Percentiles rank a stretch among this genome's conserved stretches.
phyloP scores from a whole-genome alignment of 2,888 invertebrate genomes.

The Epistrophella euchroma region DNA sequence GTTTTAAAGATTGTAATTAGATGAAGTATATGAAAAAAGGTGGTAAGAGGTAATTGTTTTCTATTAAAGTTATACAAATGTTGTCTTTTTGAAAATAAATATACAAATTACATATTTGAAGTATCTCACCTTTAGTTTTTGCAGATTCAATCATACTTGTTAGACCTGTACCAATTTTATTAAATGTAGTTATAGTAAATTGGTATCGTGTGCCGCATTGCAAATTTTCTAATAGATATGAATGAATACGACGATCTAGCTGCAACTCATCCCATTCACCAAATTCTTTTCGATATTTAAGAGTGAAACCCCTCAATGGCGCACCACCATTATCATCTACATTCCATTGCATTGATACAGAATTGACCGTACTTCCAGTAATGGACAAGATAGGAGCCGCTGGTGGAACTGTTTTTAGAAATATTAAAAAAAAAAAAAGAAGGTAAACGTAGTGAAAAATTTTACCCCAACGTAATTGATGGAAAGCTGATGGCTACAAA shows the following conservation, averaged over 20 bases:
- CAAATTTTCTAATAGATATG: conserved; percentile 89
- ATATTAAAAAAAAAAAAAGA: background rate
- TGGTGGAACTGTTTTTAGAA: conserved; percentile 84
- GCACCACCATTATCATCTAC: conserved; percentile 85
- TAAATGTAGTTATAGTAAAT: conserved; percentile 90
- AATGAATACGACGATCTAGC: conserved; percentile 85
- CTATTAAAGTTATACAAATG: too few species aligned
- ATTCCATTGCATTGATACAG: conserved; percentile 85
- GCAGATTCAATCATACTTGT: conserved; percentile 88
- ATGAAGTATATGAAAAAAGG: too few species aligned
- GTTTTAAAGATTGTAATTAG: too few species aligned
- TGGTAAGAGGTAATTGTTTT: too few species aligned
- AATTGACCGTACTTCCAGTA: conserved; percentile 84
- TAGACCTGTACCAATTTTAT: conserved; percentile 90
- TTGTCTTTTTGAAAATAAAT: too few species aligned
- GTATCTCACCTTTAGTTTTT: conserved; percentile 88
- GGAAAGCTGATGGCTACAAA: too few species aligned
- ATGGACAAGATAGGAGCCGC: conserved; percentile 85
- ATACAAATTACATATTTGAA: too few species aligned
- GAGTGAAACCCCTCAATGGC: conserved; percentile 85
- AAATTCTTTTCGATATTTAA: conserved; percentile 85
- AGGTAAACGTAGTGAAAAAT: background rate
- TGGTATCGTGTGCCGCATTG: conserved; percentile 92
- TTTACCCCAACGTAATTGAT: background rate
- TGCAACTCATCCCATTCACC: conserved; percentile 86